Base-by-base conservation (phyloP, 2,113 vertebrate species). In the Pampusana beccarii region DNA sequence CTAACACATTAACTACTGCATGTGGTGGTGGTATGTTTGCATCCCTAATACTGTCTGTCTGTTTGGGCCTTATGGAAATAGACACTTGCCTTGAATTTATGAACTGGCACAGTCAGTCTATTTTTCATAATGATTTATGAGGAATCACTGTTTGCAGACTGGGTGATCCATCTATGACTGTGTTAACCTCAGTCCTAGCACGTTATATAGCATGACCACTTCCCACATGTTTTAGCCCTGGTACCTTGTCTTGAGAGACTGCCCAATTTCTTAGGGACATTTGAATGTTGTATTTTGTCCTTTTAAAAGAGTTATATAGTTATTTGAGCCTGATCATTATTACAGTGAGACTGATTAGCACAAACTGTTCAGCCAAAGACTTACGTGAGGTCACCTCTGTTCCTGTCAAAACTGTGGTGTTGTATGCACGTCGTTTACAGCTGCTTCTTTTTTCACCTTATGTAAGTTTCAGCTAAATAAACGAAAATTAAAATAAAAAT, bases 41-140 rank as follows among this genome's bases (percentile, higher is more conserved):
- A 96, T 97, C 78, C 80, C 87, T 90, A 98, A 82, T 50, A 61
- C 65, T 93, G 93, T 86, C 90, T 92, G 83, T 90, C 96, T 96
- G 92, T 90, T 84, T 80, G 40, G 75, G 89, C 71, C 92, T 86
- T 96, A 94, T 86, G 87, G 95, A 94, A 97, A 90, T 72, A 90
- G 86, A 83, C 46, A 53, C 57, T 91, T 84, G 88, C 57, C 51
- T 93, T 92, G 92, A 88, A 97, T 98, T 98, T 97, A 97, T 97
- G 95, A 97, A 98, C 95, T 94, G 57, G 74, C 61, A 86, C 38
- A 82, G 50, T 4, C 38, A 87, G 94, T 95, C 86, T 84, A 95
- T 97, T 97, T 97, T 95, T 98, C 96, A 94, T 91, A 34, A 88
- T 97, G 95, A 98, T 97, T 98, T 97, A 97, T 92, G 91, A 89